phyloP scores from a whole-genome alignment of 1,140 invertebrate species.

The Cyclargus thomasi region DNA sequence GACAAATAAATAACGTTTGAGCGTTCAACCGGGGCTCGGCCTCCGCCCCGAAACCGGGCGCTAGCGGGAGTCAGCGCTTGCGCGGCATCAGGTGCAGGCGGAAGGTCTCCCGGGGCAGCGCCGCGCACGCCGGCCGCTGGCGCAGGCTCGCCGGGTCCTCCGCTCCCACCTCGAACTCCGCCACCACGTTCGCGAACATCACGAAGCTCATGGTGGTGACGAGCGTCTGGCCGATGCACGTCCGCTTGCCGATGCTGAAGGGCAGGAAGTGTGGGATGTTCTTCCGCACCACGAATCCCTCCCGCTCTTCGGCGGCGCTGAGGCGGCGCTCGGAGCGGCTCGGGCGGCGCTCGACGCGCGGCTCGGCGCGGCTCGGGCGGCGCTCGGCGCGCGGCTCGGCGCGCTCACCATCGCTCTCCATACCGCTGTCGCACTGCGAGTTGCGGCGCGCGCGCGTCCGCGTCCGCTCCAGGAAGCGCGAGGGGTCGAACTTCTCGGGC shows the following conservation, averaged over 20 bases:
- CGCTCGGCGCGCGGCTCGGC: slow-evolving; percentile 31
- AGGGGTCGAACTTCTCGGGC: slow-evolving; percentile 82
- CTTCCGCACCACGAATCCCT: slow-evolving; percentile 61
- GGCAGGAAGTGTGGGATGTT: slow-evolving; percentile 86
- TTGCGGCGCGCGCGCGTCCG: slow-evolving; percentile 66
- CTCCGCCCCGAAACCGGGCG: background rate
- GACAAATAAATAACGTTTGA: slow-evolving; percentile 29
- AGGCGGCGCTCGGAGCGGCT: slow-evolving; percentile 32
- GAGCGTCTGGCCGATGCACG: slow-evolving; percentile 91
- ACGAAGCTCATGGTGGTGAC: slow-evolving; percentile 85
- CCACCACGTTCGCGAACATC: slow-evolving; percentile 83
- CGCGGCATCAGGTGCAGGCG: slow-evolving; percentile 77
- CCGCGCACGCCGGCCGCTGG: slow-evolving; percentile 80
- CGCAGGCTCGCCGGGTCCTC: slow-evolving; percentile 73
- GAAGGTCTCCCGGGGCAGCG: slow-evolving; percentile 81
- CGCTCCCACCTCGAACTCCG: slow-evolving; percentile 82
- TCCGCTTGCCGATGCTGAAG: slow-evolving; percentile 89
- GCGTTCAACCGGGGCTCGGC: slow-evolving; percentile 12
- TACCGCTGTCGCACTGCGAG: slow-evolving; percentile 70
- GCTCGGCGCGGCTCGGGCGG: slow-evolving; percentile 35
- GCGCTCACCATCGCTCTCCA: slow-evolving; percentile 69
- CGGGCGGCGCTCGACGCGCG: slow-evolving; percentile 34
- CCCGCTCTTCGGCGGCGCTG: slow-evolving; percentile 48
- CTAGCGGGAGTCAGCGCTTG: slow-evolving; percentile 39
- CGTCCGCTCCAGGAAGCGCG: slow-evolving; percentile 80